These are phyloP conservation scores for Macroglossus sobrinus DNA, from an alignment of 2,113 vertebrate genomes.

Conservation along the genomic window DNA sequence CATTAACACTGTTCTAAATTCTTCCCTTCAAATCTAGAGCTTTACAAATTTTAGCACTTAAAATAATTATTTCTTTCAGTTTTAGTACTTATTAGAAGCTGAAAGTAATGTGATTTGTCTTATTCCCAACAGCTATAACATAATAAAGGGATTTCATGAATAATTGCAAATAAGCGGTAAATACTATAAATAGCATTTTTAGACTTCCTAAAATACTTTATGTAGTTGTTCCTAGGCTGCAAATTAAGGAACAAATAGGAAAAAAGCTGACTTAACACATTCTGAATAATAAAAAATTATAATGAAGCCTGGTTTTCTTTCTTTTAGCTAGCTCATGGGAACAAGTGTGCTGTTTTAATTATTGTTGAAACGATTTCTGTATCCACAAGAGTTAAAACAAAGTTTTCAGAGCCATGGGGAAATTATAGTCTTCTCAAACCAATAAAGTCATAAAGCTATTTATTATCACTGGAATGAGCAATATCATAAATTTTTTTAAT, in stretches of 20 bases:
- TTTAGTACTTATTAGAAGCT: constrained; percentile 64
- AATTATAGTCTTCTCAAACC: not conserved
- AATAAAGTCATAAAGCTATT: not conserved
- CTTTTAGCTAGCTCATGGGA: not conserved
- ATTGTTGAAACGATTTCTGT: constrained; percentile 2
- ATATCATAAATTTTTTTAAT: not conserved
- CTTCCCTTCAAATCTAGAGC: not conserved
- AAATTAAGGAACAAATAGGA: not conserved
- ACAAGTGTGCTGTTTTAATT: not conserved
- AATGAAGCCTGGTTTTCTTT: not conserved
- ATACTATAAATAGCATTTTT: not conserved
- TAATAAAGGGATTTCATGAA: not conserved
- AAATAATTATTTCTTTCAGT: not conserved
- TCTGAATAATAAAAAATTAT: not conserved
- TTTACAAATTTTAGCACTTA: not conserved
- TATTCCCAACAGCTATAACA: constrained; percentile 82
- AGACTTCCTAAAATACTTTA: not conserved
- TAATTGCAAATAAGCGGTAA: not conserved
- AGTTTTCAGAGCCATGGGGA: not conserved
- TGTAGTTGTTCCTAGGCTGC: not conserved
- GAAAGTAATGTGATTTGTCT: constrained; percentile 83
- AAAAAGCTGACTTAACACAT: not conserved
- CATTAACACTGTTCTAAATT: not conserved
- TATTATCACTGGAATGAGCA: not conserved
- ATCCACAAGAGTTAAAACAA: not conserved